phyloP scores from a whole-genome alignment of 2,797 vertebrate genomes.

The Sebastes jordani region DNA sequence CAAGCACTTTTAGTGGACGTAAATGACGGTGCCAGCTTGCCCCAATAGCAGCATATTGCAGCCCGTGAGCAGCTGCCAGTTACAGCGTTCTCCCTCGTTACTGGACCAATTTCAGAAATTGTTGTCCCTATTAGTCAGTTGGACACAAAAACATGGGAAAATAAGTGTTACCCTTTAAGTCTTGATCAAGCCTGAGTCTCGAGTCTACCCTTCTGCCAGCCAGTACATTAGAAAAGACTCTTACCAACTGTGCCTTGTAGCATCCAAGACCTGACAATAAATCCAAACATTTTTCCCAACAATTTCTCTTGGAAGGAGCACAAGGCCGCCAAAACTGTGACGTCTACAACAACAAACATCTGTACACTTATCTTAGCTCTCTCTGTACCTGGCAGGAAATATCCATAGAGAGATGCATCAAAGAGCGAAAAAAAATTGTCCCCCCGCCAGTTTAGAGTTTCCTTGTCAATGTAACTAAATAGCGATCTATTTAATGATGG shows the following conservation, averaged over 20 bases:
- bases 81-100: no score
- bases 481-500: slow-evolving; percentile 68
- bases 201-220: neutral
- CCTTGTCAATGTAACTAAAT: slow-evolving; percentile 72
- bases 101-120: no score
- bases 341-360: slow-evolving; percentile 19
- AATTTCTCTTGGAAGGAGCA: neutral
- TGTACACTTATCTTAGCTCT: neutral
- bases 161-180: neutral
- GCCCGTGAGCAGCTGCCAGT: no score
- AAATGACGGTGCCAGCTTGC: no score
- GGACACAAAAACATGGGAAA: no score
- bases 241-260: no score
- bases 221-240: neutral
- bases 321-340: neutral
- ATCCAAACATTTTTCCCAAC: neutral
- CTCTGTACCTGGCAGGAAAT: slow-evolving; percentile 18
- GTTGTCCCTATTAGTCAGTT: no score
- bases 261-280: neutral
- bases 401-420: slow-evolving; percentile 29
- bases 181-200: neutral
- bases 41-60: no score
- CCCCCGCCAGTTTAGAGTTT: slow-evolving; percentile 56
- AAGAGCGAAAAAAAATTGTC: slow-evolving; percentile 23
- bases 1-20: no score